Conservation (phyloP, 2,888 invertebrate genomes). For the Calliphora vomitoria region DNA sequence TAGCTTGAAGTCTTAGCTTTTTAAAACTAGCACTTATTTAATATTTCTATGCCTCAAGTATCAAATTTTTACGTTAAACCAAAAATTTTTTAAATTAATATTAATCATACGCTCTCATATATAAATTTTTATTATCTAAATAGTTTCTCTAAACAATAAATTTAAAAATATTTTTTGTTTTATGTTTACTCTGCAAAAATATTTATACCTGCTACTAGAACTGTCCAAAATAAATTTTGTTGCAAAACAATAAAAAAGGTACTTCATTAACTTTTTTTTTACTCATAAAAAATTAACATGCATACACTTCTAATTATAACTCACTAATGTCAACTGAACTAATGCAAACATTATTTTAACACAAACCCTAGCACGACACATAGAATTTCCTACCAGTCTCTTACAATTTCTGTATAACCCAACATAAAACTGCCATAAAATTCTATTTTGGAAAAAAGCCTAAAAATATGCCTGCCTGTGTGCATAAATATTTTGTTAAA, state of each 20-base stretch:
- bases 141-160: too few species aligned
- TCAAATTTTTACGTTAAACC: too few species aligned
- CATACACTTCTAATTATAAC: not conserved
- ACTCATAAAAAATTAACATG: not conserved
- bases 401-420: not conserved
- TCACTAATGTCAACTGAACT: not conserved
- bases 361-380: not conserved
- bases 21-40: too few species aligned
- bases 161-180: too few species aligned
- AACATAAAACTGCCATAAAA: slow-evolving; percentile 15
- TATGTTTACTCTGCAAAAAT: too few species aligned
- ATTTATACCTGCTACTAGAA: not conserved
- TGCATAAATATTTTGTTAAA: not conserved
- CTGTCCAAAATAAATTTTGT: not conserved
- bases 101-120: too few species aligned
- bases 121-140: too few species aligned
- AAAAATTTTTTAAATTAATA: too few species aligned
- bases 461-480: slow-evolving; percentile 31
- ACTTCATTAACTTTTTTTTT: not conserved
- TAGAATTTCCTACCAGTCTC: not conserved
- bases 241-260: not conserved
- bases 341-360: not conserved
- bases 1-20: too few species aligned
- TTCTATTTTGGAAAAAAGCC: not conserved
- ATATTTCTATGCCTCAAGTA: too few species aligned